phyloP scores from a whole-genome alignment of 2,113 vertebrate genomes.

The Microtus ochrogaster region DNA sequence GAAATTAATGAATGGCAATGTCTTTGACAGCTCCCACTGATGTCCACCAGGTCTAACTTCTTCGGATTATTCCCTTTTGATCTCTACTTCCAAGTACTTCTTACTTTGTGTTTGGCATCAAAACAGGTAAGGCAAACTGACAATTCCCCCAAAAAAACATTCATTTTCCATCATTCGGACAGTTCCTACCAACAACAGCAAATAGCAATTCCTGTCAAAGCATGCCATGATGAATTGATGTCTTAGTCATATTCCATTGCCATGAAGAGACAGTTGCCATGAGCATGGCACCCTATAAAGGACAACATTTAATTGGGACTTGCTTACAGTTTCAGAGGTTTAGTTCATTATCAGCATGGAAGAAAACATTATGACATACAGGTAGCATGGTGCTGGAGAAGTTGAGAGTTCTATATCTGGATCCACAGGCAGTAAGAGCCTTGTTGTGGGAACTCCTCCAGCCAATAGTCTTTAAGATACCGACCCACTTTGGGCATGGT shows the following conservation, averaged over 20 bases:
- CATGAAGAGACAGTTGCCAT: neutral
- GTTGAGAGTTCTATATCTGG: neutral
- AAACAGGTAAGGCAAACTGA: neutral
- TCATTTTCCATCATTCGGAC: neutral
- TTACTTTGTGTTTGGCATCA: neutral
- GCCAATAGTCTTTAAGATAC: too few species aligned
- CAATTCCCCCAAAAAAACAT: neutral
- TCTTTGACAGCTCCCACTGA: neutral
- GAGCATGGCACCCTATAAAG: neutral
- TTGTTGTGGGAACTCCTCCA: too few species aligned
- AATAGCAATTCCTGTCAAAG: slow-evolving; percentile 30
- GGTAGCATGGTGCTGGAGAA: neutral
- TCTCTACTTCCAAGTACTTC: neutral
- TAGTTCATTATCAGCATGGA: neutral
- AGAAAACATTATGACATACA: neutral
- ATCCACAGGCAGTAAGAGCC: neutral
- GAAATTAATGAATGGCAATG: slow-evolving; percentile 8
- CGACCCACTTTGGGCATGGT: too few species aligned
- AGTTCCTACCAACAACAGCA: neutral
- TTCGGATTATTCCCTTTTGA: neutral
- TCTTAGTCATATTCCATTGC: neutral
- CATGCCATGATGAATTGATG: neutral
- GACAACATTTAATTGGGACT: neutral
- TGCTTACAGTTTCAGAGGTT: neutral
- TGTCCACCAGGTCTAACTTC: neutral